Conservation (phyloP, 2,888 invertebrate species). For the Philhelius pedissequus region DNA sequence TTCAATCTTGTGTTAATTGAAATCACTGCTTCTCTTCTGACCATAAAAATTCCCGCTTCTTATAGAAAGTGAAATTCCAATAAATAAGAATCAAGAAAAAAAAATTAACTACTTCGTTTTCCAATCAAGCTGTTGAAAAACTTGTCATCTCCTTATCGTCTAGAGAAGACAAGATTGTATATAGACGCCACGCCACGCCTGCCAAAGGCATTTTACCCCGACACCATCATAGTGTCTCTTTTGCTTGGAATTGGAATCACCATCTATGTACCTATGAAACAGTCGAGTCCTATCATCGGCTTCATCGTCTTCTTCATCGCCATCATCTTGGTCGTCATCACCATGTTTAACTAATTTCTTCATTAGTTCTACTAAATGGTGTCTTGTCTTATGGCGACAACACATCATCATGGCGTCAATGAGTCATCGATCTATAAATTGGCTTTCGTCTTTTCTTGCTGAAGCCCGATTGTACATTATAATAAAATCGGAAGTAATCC, state of each 20-base stretch:
- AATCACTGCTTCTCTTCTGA: not conserved
- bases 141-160: slow-evolving; percentile 64
- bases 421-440: slow-evolving; percentile 63
- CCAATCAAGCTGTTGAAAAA: slow-evolving; percentile 38
- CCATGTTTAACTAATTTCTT: slow-evolving; percentile 63
- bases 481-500: slow-evolving; percentile 32
- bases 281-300: not conserved
- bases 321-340: slow-evolving; percentile 48
- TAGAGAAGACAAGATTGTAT: slow-evolving; percentile 6
- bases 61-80: not conserved
- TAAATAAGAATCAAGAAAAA: not conserved
- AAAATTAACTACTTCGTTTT: not conserved
- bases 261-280: not conserved
- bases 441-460: slow-evolving; percentile 1
- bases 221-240: slow-evolving; percentile 33
- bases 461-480: not conserved
- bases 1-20: not conserved
- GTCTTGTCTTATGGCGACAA: slow-evolving; percentile 64
- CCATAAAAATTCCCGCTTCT: not conserved
- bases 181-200: slow-evolving; percentile 49
- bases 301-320: slow-evolving; percentile 4
- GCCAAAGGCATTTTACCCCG: slow-evolving; percentile 31
- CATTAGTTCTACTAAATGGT: slow-evolving; percentile 52
- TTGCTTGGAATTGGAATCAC: slow-evolving; percentile 13
- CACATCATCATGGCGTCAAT: slow-evolving; percentile 58